Base-by-base conservation (phyloP, 2,113 vertebrate genomes). In the Sinosuthora webbiana region DNA sequence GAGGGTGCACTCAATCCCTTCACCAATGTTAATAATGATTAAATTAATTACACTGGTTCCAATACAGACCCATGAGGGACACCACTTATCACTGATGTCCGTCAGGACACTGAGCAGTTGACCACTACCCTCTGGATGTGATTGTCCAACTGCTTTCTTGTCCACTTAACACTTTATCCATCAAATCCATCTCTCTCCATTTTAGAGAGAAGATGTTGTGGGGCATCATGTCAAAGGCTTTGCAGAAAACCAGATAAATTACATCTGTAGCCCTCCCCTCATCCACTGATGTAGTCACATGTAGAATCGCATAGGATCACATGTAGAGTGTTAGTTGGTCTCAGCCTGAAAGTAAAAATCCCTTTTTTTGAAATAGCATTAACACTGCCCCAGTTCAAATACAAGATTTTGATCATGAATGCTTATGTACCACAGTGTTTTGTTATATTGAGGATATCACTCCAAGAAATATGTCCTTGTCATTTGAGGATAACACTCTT, bases 401-500 rank as follows among this genome's bases (percentile, higher is more conserved):
- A 42, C 71, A 88, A 67, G 60, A 64, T 89, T 77, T 83, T 67
- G 49, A 60, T 82, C 39, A 23, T 39, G 35, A 14, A 4, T 78
- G 52, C 39, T 67, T 57, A 50, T 0, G 11, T 76, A 30, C 37
- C 10, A 10, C 59, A 31, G 44, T 68, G 59, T 35, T 93, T 83
- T 65, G 37, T 88, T 83, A 55, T 63, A 25, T 24, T 90, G 47
- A 80, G 60, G 23, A 50, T 65, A 62, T 83, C 9, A 52, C 79
- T 94, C 42, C 4, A 8, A 81, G 80, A 97, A 94, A 25, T 50
- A 67, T 24, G 33, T 77, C 52, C 67, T 92, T 95, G 95, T 95
- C 86, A 93, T 78, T 78, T 93, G 83, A 92, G 94, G 89, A 92
- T 86, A 93, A 83, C 65, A 52, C 42, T 92, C 59, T 83, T 93